A percentile compares a stretch with the other conserved stretches of the same genome.
Evolutionary conservation across 2,113 vertebrate genomes (phyloP).

Genomic region (Platysternon megacephalum): DNA sequence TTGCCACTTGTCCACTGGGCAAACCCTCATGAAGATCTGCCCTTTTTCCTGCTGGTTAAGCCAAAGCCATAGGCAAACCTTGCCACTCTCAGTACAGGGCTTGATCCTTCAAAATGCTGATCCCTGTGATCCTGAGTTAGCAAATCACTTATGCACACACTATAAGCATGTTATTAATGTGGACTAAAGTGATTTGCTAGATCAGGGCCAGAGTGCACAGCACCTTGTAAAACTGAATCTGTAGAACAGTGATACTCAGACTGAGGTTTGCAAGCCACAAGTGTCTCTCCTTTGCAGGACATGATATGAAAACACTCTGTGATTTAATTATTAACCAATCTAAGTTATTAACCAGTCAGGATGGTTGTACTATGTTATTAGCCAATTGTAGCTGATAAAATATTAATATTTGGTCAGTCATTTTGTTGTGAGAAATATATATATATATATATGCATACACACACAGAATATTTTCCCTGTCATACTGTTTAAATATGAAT

Average conservation of each 20-base stretch:
- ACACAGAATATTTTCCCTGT: not conserved
- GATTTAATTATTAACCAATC: not conserved
- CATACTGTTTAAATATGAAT: not conserved
- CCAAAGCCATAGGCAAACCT: rapidly evolving
- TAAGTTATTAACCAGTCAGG: not conserved
- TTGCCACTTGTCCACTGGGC: not conserved
- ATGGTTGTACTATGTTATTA: not conserved
- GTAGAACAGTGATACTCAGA: not conserved
- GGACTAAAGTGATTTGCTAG: not conserved
- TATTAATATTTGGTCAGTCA: not conserved
- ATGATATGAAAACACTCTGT: not conserved
- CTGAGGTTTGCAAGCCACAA: not conserved
- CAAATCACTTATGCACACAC: not conserved
- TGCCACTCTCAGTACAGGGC: rapidly evolving
- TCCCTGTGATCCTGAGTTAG: not conserved
- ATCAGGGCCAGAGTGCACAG: not conserved
- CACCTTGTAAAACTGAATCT: rapidly evolving
- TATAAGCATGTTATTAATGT: not conserved
- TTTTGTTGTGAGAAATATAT: not conserved
- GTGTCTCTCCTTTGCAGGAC: not conserved
- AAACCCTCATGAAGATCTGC: not conserved
- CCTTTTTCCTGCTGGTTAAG: not conserved
- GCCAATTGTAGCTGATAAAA: not conserved
- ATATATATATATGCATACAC: too few relatives aligned
- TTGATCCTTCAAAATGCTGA: not conserved